Evolutionary conservation across 2,797 vertebrate species (phyloP).

Genomic region (Octomys mimax): DNA sequence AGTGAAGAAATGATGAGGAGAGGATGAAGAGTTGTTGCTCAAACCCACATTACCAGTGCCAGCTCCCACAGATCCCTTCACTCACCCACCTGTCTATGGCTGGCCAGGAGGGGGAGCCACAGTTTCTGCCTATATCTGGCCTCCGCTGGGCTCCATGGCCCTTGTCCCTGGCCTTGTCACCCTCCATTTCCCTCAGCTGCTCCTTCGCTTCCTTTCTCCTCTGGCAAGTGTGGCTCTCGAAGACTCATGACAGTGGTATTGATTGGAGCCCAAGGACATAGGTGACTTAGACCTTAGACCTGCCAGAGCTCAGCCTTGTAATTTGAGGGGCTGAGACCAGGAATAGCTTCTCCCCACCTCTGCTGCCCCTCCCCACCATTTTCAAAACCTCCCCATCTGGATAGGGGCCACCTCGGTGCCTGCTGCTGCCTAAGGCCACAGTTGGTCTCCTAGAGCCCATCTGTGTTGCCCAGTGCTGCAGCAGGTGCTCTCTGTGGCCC

Average conservation of each 20-base stretch:
- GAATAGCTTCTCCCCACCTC: not conserved
- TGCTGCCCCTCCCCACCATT: too few species aligned
- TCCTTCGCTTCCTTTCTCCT: not conserved
- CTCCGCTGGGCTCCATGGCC: not conserved
- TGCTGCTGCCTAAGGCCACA: not conserved
- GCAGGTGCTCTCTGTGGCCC: not conserved
- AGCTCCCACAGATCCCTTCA: not conserved
- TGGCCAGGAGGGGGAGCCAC: not conserved
- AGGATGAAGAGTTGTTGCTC: not conserved
- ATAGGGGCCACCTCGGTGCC: not conserved
- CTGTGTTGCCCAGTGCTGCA: not conserved
- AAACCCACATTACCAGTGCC: not conserved
- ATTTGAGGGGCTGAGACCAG: not conserved
- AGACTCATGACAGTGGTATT: not conserved
- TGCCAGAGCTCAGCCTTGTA: not conserved
- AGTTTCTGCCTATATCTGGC: rapidly evolving
- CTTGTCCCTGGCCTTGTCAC: not conserved
- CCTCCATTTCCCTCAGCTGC: too few species aligned
- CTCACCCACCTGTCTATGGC: not conserved
- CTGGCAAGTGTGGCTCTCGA: not conserved
- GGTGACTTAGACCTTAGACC: not conserved
- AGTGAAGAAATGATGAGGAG: not conserved
- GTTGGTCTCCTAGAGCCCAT: not conserved
- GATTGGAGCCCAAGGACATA: not conserved
- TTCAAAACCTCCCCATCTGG: not conserved